Evolutionary conservation across 2,888 invertebrate genomes (phyloP).

Genomic region (Syritta pipiens): DNA sequence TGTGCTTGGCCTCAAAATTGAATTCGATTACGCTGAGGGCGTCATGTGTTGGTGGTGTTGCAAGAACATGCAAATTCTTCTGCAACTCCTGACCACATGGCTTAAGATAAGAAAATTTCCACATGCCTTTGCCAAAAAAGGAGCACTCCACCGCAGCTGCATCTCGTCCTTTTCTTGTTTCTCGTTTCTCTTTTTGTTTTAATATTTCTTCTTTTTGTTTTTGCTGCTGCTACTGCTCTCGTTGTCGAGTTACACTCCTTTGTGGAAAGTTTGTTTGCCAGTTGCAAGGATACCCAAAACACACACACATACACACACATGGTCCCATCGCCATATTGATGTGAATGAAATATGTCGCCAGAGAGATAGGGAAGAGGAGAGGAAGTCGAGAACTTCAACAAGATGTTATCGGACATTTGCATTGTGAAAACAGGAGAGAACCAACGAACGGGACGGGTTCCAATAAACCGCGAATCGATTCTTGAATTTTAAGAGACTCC

Average conservation of each 20-base stretch:
- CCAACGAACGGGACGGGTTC: background rate
- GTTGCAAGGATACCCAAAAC: conserved; percentile 12
- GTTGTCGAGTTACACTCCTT: background rate
- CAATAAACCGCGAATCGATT: conserved; percentile 66
- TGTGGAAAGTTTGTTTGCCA: conserved; percentile 45
- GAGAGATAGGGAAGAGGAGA: background rate
- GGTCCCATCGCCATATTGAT: conserved; percentile 38
- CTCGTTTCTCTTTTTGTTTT: no score
- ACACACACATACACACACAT: background rate
- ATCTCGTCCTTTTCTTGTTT: no score
- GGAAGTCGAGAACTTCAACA: conserved; percentile 47
- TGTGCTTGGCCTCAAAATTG: conserved; percentile 24
- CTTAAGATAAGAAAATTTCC: conserved; percentile 49
- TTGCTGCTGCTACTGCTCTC: background rate
- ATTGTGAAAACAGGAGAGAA: conserved; percentile 24
- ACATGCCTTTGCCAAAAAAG: conserved; percentile 16
- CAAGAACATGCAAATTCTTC: conserved; percentile 42
- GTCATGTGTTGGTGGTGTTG: background rate
- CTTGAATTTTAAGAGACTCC: conserved; percentile 63
- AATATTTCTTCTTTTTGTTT: no score
- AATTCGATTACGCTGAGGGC: conserved; percentile 47
- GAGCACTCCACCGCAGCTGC: background rate
- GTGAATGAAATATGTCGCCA: conserved; percentile 61
- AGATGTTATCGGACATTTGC: conserved; percentile 64
- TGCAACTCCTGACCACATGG: conserved; percentile 42